Evolutionary conservation across 2,797 vertebrate genomes (phyloP).

Genomic region (Phylloscopus collybita): DNA sequence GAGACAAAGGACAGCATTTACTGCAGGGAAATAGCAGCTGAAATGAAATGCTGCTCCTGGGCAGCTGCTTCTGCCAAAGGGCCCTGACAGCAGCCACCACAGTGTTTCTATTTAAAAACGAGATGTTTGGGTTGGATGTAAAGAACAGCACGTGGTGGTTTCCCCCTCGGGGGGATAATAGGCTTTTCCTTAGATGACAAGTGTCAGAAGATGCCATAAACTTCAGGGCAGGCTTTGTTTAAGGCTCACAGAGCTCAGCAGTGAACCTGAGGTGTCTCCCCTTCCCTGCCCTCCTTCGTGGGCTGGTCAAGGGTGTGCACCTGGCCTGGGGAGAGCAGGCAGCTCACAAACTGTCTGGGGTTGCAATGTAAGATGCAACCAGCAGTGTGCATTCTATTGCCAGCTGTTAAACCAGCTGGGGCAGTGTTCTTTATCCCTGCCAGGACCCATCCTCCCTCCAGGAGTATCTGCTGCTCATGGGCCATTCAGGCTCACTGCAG

Average conservation of each 20-base stretch:
- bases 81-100: slow-evolving; percentile 61
- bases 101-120: slow-evolving; percentile 74
- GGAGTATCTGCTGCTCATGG: too few relatives aligned
- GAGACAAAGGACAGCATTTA: slow-evolving; percentile 85
- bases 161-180: slow-evolving; percentile 73
- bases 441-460: too few relatives aligned
- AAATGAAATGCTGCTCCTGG: slow-evolving; percentile 82
- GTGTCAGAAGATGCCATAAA: slow-evolving; percentile 58
- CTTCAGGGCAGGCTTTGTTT: not conserved
- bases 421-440: too few relatives aligned
- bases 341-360: not conserved
- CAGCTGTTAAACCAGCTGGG: not conserved
- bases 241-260: not conserved
- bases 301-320: not conserved
- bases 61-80: slow-evolving; percentile 89
- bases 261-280: not conserved
- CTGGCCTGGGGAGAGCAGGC: not conserved
- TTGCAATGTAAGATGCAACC: not conserved
- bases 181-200: slow-evolving; percentile 76
- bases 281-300: not conserved
- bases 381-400: not conserved
- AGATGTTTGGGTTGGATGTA: slow-evolving; percentile 85
- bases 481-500: not conserved
- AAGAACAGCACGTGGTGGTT: slow-evolving; percentile 82
- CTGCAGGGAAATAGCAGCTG: slow-evolving; percentile 82